Evolutionary conservation across 2,113 vertebrate genomes (phyloP).

Genomic region (Rhinoderma darwinii): DNA sequence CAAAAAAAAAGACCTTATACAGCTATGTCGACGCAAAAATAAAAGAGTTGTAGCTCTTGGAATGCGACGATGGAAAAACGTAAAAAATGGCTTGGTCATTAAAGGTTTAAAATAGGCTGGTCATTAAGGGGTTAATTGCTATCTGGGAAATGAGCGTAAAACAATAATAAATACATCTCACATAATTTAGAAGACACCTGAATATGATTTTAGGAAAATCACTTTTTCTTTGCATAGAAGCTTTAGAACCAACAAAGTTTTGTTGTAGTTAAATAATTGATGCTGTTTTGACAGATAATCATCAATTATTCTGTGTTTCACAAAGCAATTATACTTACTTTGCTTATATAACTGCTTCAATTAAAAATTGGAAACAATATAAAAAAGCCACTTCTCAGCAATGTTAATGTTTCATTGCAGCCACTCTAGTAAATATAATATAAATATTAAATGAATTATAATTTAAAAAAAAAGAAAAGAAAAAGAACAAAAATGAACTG

Average conservation of each 20-base stretch:
- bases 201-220: not conserved
- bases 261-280: slow-evolving; percentile 47
- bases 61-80: too few species aligned
- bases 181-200: not conserved
- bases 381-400: slow-evolving; percentile 12
- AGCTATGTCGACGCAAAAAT: too few species aligned
- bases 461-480: not conserved
- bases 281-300: slow-evolving; percentile 43
- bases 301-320: slow-evolving; percentile 48
- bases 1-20: too few species aligned
- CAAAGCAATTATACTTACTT: slow-evolving; percentile 48
- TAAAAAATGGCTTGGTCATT: too few species aligned
- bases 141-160: not conserved
- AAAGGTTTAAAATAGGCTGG: too few species aligned
- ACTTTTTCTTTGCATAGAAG: not conserved
- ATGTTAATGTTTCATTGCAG: slow-evolving; percentile 19
- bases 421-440: not conserved
- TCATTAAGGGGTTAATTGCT: too few species aligned
- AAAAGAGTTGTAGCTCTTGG: too few species aligned
- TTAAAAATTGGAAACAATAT: slow-evolving; percentile 11
- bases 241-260: slow-evolving; percentile 11
- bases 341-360: slow-evolving; percentile 52
- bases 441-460: not conserved
- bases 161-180: not conserved
- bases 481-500: not conserved